Base-by-base conservation (phyloP, 2,113 vertebrate genomes). In the Nesoenas mayeri region DNA sequence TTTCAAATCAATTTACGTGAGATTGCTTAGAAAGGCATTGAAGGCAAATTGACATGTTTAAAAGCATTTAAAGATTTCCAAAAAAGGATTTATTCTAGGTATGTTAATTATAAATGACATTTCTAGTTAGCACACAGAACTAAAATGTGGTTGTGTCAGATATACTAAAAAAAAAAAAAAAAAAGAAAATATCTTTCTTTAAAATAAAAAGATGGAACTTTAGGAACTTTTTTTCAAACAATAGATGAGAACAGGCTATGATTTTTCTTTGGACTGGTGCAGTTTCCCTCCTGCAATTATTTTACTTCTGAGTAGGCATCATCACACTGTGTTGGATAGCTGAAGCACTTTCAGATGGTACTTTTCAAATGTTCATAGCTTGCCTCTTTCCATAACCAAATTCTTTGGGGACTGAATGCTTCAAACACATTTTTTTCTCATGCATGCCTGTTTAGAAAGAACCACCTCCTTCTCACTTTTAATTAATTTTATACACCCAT, bases 401-500 rank as follows among this genome's bases (percentile, higher is more conserved):
- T 44, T 78, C 75, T 83, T 60, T 53, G 34, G 80, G 80, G 67
- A 93, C 14, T 22, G 26, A 51, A 66, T 15, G n/a, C 58, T 70
- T 91, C 42, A 56, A 57, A 77, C 4, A 3, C 38, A 66, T 51
- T 73, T 53, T 93, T 20, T 83, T 81, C 64, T 65, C n/a, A 32
- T 18, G n/a, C 40, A 25, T 16, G 60, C 16, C 56, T 91, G 21
- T 31, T 95, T 57, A 80, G 71, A 57, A 75, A 95, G 53, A 91
- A 54, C 26, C 50, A 67, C 48, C 54, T 40, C 54, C 51, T 73
- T 73, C 32, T 75, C 57, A 44, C 38, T 94, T 83, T 64, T 78
- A 83, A 82, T 93, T 94, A 83, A 85, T 91, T 91, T 83, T 66
- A 47, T 31, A 88, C 34, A 73, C 38, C 15, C n/a, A 50, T 47